Evolutionary conservation across 2,797 vertebrate species (phyloP), one percentile per base, ranked within the genome.

Genomic region (Orestias chungarensis): DNA sequence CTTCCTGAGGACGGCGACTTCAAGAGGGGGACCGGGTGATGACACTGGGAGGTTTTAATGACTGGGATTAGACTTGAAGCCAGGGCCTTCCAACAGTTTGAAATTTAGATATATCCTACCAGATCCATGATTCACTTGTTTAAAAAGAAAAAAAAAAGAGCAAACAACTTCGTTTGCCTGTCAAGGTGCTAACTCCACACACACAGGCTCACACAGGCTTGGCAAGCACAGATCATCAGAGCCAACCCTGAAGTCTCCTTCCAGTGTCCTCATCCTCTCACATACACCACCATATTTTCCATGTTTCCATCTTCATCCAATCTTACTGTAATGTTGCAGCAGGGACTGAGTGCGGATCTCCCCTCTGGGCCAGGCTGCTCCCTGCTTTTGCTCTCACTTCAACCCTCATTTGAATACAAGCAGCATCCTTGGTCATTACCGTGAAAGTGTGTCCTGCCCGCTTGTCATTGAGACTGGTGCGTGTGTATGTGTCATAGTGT

Each of bases 321-420:
- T 93, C 91, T 93, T 82, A 87, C 80, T 82, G 89, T 92, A 93
- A 93, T 93, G 90, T 90, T 87, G 75, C 92, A 80, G 90, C 84
- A 0, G 92, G 91, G 92, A 92, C 89, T 64, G 79, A 12, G 82
- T 79, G 85, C 88, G 89, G 90, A 93, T 93, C 84, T 91, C 91
- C 91, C 92, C 89, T 91, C 91, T 92, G 92, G 88, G 92, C 87
- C 86, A 23, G 70, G 71, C 84, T 70, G 88, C 89, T 92, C 92
- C 92, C 92, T 86, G 85, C 85, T 62, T 85, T 83, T 85, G 80
- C 85, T 90, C 88, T 91, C 89, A 90, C 92, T 91, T 90, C 92
- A 92, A 85, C 91, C 86, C 91, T 92, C 91, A 93, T 93, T 93
- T 93, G 87, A 92, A 93, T 93, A 93, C 89, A 89, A 92, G 91